Conservation (phyloP, 2,113 vertebrate genomes). For the Scomber scombrus region DNA sequence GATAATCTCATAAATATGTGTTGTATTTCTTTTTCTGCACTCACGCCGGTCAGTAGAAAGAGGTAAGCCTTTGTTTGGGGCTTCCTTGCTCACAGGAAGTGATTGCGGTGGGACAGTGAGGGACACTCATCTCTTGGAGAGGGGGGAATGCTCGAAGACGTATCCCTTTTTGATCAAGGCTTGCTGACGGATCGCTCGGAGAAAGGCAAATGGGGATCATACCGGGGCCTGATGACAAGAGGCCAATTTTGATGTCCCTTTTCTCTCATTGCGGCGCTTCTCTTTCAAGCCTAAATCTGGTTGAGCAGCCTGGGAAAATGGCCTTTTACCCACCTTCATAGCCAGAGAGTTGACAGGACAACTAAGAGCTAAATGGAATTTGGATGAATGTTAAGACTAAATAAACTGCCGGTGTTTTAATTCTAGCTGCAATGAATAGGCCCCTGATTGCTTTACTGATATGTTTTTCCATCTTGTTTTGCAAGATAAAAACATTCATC, state of each 20-base stretch:
- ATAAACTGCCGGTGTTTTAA: slow-evolving; percentile 51
- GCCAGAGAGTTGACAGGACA: slow-evolving; percentile 63
- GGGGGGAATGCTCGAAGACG: slow-evolving; percentile 78
- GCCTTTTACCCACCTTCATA: slow-evolving; percentile 71
- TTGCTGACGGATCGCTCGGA: slow-evolving; percentile 82
- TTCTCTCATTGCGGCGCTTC: slow-evolving; percentile 79
- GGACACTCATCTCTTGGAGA: slow-evolving; percentile 83
- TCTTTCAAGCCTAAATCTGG: slow-evolving; percentile 79
- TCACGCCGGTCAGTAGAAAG: slow-evolving; percentile 42
- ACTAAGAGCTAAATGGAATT: slow-evolving; percentile 57
- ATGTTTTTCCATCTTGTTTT: slow-evolving; percentile 50
- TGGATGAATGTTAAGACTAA: slow-evolving; percentile 57
- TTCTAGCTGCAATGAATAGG: slow-evolving; percentile 34
- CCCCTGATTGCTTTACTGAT: slow-evolving; percentile 47
- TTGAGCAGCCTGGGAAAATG: slow-evolving; percentile 83
- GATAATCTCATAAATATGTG: slow-evolving; percentile 84
- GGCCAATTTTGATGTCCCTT: slow-evolving; percentile 84
- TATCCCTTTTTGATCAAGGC: slow-evolving; percentile 85
- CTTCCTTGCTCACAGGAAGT: slow-evolving; percentile 83
- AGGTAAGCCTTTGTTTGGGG: slow-evolving; percentile 80
- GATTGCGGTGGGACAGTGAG: slow-evolving; percentile 82
- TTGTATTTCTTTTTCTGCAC: slow-evolving; percentile 78
- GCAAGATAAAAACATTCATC: slow-evolving; percentile 70
- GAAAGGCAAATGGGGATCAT: slow-evolving; percentile 85
- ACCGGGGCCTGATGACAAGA: slow-evolving; percentile 81